These are phyloP conservation scores for Galeopterus variegatus DNA, from an alignment of 2,113 vertebrate genomes.

Conservation along the genomic window DNA sequence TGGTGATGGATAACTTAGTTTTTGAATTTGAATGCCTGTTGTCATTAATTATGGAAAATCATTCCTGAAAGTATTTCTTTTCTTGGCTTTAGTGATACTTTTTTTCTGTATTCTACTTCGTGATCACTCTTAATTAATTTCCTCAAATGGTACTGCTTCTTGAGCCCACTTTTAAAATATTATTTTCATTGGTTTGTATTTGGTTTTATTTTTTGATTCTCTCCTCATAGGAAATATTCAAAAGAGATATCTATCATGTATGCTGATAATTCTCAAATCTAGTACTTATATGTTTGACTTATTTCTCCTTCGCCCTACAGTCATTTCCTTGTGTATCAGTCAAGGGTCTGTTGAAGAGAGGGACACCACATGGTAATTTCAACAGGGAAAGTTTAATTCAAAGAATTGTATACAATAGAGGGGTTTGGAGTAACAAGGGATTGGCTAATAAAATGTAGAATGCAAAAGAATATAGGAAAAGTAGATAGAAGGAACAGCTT, in stretches of 20 bases:
- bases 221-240: conserved; percentile 23
- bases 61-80: background rate
- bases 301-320: background rate
- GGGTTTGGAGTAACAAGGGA: background rate
- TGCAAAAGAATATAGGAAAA: background rate
- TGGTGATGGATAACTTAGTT: background rate
- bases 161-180: background rate
- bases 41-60: background rate
- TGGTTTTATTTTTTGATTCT: conserved; percentile 32
- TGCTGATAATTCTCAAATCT: conserved; percentile 32
- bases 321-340: background rate
- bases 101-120: background rate
- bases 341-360: background rate
- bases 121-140: conserved; percentile 25
- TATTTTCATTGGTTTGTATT: conserved; percentile 5
- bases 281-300: conserved; percentile 38
- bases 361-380: conserved; percentile 3
- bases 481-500: background rate
- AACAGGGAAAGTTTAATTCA: background rate
- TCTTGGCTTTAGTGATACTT: background rate
- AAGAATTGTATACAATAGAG: background rate
- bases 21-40: background rate
- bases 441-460: background rate
- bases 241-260: background rate
- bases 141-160: background rate